phyloP scores from a whole-genome alignment of 2,888 invertebrate species.

The Dermolepida albohirtum region DNA sequence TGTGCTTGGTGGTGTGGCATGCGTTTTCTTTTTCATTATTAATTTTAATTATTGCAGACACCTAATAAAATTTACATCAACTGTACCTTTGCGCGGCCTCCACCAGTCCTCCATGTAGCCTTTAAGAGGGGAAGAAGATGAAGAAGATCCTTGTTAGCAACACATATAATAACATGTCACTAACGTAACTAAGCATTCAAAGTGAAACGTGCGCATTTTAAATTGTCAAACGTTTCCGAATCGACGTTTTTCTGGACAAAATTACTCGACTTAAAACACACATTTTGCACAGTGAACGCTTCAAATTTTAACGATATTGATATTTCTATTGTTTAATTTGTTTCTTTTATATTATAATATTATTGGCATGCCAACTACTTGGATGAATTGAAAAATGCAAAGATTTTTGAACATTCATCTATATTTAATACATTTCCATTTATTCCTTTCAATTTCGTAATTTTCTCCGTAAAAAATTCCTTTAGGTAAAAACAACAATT shows the following conservation, averaged over 20 bases:
- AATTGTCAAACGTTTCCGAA: neutral
- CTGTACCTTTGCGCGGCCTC: constrained; percentile 92
- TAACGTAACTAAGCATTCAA: constrained; percentile 45
- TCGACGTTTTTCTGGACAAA: neutral
- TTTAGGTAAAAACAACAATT: too few relatives aligned
- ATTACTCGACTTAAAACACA: constrained; percentile 13
- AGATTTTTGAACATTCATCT: too few relatives aligned
- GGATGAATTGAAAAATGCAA: neutral
- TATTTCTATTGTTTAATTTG: neutral
- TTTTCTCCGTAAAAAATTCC: too few relatives aligned
- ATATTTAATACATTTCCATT: too few relatives aligned
- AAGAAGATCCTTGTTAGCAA: constrained; percentile 74
- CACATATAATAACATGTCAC: constrained; percentile 55
- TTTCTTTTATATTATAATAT: neutral
- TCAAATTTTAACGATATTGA: neutral
- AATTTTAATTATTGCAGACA: constrained; percentile 24
- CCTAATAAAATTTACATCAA: constrained; percentile 42
- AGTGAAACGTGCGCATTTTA: constrained; percentile 41
- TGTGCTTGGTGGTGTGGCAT: constrained; percentile 35
- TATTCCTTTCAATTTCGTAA: too few relatives aligned
- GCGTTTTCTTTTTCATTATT: constrained; percentile 8
- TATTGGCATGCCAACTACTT: neutral
- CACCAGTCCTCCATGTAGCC: constrained; percentile 99
- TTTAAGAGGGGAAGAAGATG: constrained; percentile 90
- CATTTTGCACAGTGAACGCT: constrained; percentile 18